These are phyloP conservation scores for Colistium nudipinnis DNA, from an alignment of 2,113 vertebrate species.

Conservation along the genomic window DNA sequence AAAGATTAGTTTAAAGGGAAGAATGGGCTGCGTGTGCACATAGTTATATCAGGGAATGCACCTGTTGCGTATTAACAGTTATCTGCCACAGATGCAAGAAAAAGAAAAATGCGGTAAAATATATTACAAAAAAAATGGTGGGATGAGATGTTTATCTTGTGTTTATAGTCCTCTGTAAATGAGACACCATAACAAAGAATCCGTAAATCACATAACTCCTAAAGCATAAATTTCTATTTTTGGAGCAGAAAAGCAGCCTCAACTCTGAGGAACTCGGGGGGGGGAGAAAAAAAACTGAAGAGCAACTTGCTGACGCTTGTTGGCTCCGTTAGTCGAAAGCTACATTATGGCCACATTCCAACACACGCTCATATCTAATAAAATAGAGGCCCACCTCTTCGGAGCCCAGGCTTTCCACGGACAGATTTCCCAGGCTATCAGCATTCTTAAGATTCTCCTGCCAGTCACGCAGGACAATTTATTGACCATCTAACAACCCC, in stretches of 20 bases:
- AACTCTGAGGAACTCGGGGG: not conserved
- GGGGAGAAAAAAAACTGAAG: too few relatives aligned
- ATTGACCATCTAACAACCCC: slow-evolving; percentile 68
- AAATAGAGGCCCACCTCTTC: slow-evolving; percentile 75
- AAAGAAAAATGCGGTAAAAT: too few relatives aligned
- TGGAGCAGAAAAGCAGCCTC: not conserved
- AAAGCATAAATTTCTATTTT: not conserved
- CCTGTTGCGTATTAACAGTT: slow-evolving; percentile 4
- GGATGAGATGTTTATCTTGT: slow-evolving; percentile 4
- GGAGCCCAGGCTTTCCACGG: slow-evolving; percentile 62
- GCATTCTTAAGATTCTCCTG: slow-evolving; percentile 83
- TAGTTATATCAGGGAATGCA: not conserved
- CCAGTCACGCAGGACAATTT: slow-evolving; percentile 72
- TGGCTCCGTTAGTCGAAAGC: slow-evolving; percentile 47
- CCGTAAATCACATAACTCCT: not conserved
- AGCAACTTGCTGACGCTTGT: slow-evolving; percentile 32
- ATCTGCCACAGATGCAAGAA: not conserved
- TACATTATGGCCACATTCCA: slow-evolving; percentile 73
- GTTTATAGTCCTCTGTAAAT: not conserved
- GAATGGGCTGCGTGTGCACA: not conserved
- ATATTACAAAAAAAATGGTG: not conserved
- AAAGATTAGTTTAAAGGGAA: not conserved
- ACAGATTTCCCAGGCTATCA: slow-evolving; percentile 69
- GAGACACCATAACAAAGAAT: not conserved
- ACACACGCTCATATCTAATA: slow-evolving; percentile 78